phyloP scores from a whole-genome alignment of 2,113 vertebrate genomes.

The Eurypyga helias region DNA sequence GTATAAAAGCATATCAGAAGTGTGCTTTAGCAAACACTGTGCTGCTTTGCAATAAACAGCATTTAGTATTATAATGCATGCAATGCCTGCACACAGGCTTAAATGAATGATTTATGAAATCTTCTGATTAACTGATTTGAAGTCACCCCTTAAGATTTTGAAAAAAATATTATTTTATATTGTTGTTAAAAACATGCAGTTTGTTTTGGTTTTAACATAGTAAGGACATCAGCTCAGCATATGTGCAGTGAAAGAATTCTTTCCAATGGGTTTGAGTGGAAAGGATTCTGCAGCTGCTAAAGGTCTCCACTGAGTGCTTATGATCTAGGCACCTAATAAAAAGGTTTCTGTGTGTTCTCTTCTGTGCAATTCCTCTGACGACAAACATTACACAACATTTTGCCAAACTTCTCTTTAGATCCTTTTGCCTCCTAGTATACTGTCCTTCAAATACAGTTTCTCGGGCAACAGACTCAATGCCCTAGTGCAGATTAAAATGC shows the following conservation, averaged over 20 bases:
- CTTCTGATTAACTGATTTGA: background rate
- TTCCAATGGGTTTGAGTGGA: background rate
- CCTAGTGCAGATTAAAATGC: background rate
- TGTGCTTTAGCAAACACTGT: background rate
- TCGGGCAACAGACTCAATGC: background rate
- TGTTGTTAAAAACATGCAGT: background rate
- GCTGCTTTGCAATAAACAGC: background rate
- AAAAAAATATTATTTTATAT: background rate
- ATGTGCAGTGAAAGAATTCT: background rate
- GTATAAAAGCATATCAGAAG: accelerated
- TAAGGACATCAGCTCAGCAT: background rate
- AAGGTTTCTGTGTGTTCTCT: background rate
- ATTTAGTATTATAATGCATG: background rate
- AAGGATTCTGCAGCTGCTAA: background rate
- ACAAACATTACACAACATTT: background rate
- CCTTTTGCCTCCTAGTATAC: background rate
- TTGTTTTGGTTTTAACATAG: background rate
- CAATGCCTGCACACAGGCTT: background rate
- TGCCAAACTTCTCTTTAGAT: background rate
- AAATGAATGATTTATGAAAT: background rate
- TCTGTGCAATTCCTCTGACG: background rate
- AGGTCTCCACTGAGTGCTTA: background rate
- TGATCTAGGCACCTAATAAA: background rate
- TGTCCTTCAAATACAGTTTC: background rate
- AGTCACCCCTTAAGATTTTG: background rate